phyloP scores from a whole-genome alignment of 2,113 vertebrate species.

The Mustela lutreola region DNA sequence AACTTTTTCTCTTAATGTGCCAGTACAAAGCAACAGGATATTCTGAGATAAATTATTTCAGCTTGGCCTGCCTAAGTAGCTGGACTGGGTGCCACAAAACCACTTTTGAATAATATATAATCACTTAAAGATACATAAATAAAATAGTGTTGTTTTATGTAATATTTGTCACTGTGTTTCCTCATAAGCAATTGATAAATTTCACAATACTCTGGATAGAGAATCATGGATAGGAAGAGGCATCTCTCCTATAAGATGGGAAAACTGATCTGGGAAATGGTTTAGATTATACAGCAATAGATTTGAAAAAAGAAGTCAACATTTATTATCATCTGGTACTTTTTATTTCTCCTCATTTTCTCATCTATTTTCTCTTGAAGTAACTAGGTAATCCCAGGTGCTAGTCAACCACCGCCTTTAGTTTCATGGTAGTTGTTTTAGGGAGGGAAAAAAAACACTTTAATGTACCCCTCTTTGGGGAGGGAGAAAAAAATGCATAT shows the following conservation, averaged over 20 bases:
- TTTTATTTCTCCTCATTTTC: neutral
- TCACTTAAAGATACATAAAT: conserved; percentile 8
- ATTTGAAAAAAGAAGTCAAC: neutral
- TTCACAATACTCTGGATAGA: neutral
- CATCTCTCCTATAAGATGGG: neutral
- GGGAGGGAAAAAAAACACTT: neutral
- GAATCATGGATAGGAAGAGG: neutral
- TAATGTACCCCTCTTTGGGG: neutral
- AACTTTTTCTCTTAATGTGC: neutral
- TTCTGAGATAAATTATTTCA: conserved; percentile 31
- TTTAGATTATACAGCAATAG: neutral
- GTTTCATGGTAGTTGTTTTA: neutral
- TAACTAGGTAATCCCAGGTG: neutral
- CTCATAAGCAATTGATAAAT: neutral
- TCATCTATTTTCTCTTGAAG: neutral
- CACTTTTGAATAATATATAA: conserved; percentile 39
- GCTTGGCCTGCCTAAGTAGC: neutral
- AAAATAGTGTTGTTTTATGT: neutral
- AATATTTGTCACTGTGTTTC: neutral
- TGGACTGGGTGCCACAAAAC: neutral
- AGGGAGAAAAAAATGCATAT: neutral
- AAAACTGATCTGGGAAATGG: neutral
- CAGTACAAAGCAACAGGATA: neutral
- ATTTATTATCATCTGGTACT: neutral
- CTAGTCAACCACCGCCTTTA: neutral